Evolutionary conservation across 2,888 invertebrate genomes (phyloP).

Genomic region (Diplazon laetatorius): DNA sequence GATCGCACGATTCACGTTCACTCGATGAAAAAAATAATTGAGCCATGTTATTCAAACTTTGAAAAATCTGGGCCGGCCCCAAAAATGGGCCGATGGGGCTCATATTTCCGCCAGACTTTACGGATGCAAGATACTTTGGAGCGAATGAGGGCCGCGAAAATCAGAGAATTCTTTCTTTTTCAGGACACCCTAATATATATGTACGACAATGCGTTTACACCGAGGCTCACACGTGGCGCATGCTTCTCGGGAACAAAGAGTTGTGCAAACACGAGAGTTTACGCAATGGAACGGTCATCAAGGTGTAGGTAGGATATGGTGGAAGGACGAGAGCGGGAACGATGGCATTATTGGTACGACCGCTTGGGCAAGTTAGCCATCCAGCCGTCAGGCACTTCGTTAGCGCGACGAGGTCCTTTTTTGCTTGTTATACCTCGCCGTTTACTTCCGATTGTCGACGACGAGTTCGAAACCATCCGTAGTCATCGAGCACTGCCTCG

Average conservation of each 20-base stretch:
- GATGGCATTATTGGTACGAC: conserved; percentile 76
- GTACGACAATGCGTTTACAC: conserved; percentile 21
- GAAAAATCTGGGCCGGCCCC: no score
- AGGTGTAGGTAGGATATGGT: conserved; percentile 33
- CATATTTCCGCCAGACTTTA: no score
- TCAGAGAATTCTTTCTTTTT: no score
- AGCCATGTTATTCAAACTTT: no score
- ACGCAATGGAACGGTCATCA: conserved; percentile 25
- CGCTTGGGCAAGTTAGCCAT: conserved; percentile 73
- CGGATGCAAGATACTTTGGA: no score
- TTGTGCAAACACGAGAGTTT: conserved; percentile 79
- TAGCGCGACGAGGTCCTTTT: conserved; percentile 76
- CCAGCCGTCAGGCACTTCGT: conserved; percentile 78
- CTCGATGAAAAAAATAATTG: no score
- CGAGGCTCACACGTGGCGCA: conserved; percentile 63
- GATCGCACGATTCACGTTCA: no score
- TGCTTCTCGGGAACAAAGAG: conserved; percentile 79
- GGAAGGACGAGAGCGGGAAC: conserved; percentile 61
- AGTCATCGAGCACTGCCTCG: no score
- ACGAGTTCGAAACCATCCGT: no score
- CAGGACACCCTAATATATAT: no score
- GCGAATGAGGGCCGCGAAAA: no score
- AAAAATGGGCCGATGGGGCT: no score
- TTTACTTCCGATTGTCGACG: conserved; percentile 70
- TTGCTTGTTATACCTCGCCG: conserved; percentile 74